A percentile compares a stretch with the other conserved stretches of the same genome.
These are phyloP conservation scores for Athetis lepigone DNA, from an alignment of 2,888 invertebrate genomes.

Conservation along the genomic window DNA sequence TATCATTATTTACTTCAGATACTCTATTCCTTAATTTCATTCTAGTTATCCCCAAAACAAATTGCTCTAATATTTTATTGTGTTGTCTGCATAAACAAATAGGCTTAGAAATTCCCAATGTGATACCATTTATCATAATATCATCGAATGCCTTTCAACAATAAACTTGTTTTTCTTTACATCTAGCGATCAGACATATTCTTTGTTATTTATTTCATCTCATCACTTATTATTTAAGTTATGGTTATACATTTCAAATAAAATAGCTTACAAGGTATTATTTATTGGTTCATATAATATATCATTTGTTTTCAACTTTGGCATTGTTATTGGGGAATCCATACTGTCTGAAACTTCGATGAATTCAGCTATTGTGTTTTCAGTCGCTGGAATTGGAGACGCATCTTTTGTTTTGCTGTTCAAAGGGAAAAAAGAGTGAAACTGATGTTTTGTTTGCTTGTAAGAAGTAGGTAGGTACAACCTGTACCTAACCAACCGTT, in stretches of 20 bases:
- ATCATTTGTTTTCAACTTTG: conserved; percentile 23
- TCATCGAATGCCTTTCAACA: conserved; percentile 21
- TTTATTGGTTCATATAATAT: conserved; percentile 31
- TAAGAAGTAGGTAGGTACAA: conserved; percentile 18
- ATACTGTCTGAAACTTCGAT: conserved; percentile 19
- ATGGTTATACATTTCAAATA: conserved; percentile 26
- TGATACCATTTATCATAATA: conserved; percentile 26
- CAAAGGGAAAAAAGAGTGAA: conserved; percentile 20
- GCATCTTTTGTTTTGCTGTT: conserved; percentile 43
- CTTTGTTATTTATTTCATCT: conserved; percentile 41
- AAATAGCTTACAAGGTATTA: conserved; percentile 29
- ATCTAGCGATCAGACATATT: conserved; percentile 22
- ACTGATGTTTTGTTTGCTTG: conserved; percentile 32
- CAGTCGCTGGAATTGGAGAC: conserved; percentile 29
- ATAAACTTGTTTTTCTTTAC: conserved; percentile 43
- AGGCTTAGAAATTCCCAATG: conserved; percentile 4
- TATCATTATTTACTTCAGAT: too few species aligned
- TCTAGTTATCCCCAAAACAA: background rate
- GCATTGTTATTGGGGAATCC: conserved; percentile 18
- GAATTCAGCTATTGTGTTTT: conserved; percentile 35
- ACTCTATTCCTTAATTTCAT: background rate
- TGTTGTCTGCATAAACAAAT: conserved; percentile 12
- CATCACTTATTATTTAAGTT: conserved; percentile 46
- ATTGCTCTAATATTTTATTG: background rate
- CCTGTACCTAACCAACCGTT: background rate